phyloP scores from a whole-genome alignment of 2,797 vertebrate species.

The Cirrhinus mrigala region DNA sequence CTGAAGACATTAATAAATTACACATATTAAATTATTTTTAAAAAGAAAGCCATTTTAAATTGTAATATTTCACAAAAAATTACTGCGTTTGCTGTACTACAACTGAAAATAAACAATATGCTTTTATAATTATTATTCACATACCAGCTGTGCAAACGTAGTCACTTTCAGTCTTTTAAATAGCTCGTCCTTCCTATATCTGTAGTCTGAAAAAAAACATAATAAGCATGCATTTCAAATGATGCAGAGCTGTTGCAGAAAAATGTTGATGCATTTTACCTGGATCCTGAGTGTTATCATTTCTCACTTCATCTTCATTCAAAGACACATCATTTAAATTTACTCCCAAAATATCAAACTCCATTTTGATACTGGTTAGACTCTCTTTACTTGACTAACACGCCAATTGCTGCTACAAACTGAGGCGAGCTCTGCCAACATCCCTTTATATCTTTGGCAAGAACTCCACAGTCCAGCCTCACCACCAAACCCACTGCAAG shows the following conservation, averaged over 20 bases:
- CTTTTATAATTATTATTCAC: slow-evolving; percentile 54
- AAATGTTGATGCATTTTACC: slow-evolving; percentile 49
- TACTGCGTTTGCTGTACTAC: not conserved
- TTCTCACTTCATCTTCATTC: slow-evolving; percentile 49
- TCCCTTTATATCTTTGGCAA: slow-evolving; percentile 59
- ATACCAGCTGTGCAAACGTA: slow-evolving; percentile 94
- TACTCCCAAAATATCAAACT: slow-evolving; percentile 40
- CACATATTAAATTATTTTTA: not conserved
- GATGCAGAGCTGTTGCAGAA: not conserved
- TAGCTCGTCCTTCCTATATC: slow-evolving; percentile 92
- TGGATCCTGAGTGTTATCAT: slow-evolving; percentile 57
- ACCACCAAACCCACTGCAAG: slow-evolving; percentile 38
- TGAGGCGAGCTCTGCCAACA: slow-evolving; percentile 1
- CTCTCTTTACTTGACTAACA: not conserved
- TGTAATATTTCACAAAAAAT: not conserved
- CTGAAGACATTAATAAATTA: not conserved
- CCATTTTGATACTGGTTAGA: slow-evolving; percentile 43
- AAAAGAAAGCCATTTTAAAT: not conserved
- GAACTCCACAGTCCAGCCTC: slow-evolving; percentile 47
- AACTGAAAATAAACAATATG: not conserved
- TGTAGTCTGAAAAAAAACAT: slow-evolving; percentile 86
- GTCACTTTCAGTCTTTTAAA: slow-evolving; percentile 95
- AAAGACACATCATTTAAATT: slow-evolving; percentile 51
- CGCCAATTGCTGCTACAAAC: slow-evolving; percentile 9
- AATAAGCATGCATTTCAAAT: not conserved